Conservation (phyloP, 1,140 invertebrate genomes). For the Lepidotrigona ventralis region DNA sequence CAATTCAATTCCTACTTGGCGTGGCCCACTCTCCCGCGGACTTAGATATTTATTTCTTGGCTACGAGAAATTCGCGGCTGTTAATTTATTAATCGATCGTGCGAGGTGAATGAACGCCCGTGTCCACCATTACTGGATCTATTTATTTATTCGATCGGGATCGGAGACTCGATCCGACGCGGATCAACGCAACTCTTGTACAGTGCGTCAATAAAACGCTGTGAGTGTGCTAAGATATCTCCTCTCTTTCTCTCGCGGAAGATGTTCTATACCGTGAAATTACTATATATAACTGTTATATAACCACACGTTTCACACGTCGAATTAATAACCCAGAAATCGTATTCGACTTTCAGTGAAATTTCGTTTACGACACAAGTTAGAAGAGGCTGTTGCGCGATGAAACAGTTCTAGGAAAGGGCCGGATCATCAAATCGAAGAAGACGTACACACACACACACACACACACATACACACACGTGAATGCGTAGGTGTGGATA, state of each 20-base stretch:
- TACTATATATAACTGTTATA: too few relatives aligned
- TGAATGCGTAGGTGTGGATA: too few relatives aligned
- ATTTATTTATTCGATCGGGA: constrained; percentile 33
- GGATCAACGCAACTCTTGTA: constrained; percentile 13
- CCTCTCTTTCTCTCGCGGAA: not conserved
- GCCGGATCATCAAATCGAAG: too few relatives aligned
- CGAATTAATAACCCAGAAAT: not conserved
- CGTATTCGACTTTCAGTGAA: not conserved
- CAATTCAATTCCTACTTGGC: not conserved
- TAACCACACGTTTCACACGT: not conserved
- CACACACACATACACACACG: too few relatives aligned
- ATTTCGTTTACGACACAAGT: not conserved
- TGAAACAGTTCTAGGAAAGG: not conserved
- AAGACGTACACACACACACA: too few relatives aligned
- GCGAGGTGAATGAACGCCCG: not conserved
- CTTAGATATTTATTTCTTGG: constrained; percentile 33
- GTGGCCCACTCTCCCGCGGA: not conserved
- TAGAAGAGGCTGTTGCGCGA: too few relatives aligned
- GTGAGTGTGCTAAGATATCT: constrained; percentile 17
- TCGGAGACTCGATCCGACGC: not conserved
- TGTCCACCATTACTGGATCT: not conserved
- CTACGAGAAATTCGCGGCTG: not conserved
- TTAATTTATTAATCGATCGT: constrained; percentile 30
- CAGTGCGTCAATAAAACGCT: constrained; percentile 45
- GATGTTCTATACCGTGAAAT: not conserved